Evolutionary conservation across 2,888 invertebrate genomes (phyloP).

Genomic region (Trachelus tabidus): DNA sequence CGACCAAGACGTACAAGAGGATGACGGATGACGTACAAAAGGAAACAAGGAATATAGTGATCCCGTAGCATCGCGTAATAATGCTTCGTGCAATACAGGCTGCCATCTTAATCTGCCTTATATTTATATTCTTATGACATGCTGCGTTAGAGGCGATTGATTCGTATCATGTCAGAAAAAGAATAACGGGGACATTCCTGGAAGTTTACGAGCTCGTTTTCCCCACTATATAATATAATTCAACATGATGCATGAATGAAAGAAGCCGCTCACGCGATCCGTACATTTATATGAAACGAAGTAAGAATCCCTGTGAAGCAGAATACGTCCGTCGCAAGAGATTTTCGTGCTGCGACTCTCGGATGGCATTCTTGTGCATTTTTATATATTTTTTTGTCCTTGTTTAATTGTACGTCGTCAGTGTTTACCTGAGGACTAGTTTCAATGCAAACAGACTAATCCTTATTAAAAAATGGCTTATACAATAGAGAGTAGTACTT

Average conservation of each 20-base stretch:
- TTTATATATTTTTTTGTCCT: neutral
- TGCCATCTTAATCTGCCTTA: neutral
- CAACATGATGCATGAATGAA: neutral
- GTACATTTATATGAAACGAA: neutral
- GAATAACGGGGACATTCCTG: neutral
- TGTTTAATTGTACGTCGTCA: neutral
- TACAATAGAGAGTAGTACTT: constrained; percentile 1
- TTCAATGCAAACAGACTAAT: neutral
- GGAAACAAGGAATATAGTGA: neutral
- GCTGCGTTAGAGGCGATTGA: neutral
- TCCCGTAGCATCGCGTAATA: neutral
- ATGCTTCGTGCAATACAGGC: neutral
- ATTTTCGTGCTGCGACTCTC: neutral
- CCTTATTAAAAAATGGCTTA: neutral
- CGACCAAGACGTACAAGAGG: neutral
- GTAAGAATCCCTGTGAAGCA: neutral
- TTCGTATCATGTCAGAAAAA: neutral
- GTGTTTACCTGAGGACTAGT: neutral
- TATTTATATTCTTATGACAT: neutral
- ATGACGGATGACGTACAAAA: neutral
- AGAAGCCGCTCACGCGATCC: neutral
- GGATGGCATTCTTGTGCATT: neutral
- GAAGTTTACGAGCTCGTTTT: neutral
- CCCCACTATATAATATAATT: neutral
- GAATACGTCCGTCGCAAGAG: neutral